A percentile compares a stretch with the other conserved stretches of the same genome.
Evolutionary conservation across 2,113 vertebrate genomes (phyloP).

Genomic region (Empidonax traillii): DNA sequence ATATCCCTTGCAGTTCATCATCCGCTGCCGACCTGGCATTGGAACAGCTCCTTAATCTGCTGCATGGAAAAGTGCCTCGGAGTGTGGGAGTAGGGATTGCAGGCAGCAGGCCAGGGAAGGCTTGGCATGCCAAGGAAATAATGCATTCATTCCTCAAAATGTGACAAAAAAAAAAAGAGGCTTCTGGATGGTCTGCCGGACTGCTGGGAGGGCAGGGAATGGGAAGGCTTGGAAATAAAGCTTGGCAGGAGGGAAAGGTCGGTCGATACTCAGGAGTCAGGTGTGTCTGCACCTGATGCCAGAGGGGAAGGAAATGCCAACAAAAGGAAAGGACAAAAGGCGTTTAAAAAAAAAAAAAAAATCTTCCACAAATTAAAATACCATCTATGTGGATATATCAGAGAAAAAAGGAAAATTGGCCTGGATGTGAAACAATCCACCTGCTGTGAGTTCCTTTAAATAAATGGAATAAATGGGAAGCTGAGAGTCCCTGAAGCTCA

Average conservation of each 20-base stretch:
- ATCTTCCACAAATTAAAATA: neutral
- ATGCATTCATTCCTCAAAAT: conserved; percentile 22
- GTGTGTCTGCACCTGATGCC: neutral
- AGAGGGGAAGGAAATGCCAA: neutral
- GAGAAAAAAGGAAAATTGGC: neutral
- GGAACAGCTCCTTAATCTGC: conserved; percentile 50
- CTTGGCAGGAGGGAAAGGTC: conserved; percentile 31
- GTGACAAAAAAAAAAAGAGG: conserved; percentile 12
- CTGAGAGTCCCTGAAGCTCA: neutral
- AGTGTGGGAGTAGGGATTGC: conserved; percentile 16
- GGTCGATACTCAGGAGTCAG: neutral
- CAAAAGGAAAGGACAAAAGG: neutral
- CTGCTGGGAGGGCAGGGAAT: neutral
- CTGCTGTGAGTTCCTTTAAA: neutral
- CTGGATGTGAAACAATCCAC: neutral
- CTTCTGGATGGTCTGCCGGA: conserved; percentile 3
- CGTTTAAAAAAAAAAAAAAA: neutral
- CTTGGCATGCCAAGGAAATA: conserved; percentile 21
- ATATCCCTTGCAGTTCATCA: conserved; percentile 36
- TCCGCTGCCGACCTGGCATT: neutral
- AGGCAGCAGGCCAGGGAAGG: neutral
- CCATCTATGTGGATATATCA: fast-evolving
- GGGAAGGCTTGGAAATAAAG: neutral
- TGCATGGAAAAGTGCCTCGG: conserved; percentile 26
- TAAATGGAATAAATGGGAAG: neutral